These are phyloP conservation scores for Zoanthus solanderi DNA, from an alignment of 92 coral and sea anemone genomes.

Conservation along the genomic window DNA sequence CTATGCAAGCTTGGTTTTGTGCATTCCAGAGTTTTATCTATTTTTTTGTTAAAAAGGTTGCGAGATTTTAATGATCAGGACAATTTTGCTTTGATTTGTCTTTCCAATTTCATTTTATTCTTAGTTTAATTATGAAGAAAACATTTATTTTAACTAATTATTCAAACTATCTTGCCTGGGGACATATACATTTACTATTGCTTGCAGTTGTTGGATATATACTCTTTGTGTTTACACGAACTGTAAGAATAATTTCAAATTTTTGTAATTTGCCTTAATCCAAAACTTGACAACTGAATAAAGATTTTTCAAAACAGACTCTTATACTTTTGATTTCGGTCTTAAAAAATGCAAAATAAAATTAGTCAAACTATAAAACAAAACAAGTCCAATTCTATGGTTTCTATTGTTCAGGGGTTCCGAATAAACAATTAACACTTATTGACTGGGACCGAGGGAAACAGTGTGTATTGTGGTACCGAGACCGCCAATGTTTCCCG, in stretches of 20 bases:
- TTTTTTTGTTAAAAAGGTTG: background rate
- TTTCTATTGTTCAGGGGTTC: background rate
- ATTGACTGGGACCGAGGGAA: too few species aligned
- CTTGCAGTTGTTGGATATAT: background rate
- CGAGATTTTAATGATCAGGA: background rate
- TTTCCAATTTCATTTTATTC: background rate
- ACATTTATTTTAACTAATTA: background rate
- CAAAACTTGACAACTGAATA: background rate
- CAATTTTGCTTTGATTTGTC: background rate
- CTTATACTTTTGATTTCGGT: background rate
- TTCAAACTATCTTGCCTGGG: background rate
- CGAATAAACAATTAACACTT: background rate
- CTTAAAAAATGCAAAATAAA: slow-evolving; percentile 39
- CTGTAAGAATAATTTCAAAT: background rate
- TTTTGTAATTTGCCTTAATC: background rate
- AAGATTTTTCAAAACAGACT: background rate
- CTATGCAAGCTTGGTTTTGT: background rate
- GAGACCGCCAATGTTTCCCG: too few species aligned
- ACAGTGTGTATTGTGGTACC: too few species aligned
- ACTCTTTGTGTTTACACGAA: background rate
- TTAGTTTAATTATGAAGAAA: background rate
- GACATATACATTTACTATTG: background rate
- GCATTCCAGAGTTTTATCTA: background rate
- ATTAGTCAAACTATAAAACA: background rate
- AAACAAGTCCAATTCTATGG: slow-evolving; percentile 9